Evolutionary conservation across 1,140 invertebrate species (phyloP), one percentile per base, ranked within the genome.

Genomic region (Portunus trituberculatus): DNA sequence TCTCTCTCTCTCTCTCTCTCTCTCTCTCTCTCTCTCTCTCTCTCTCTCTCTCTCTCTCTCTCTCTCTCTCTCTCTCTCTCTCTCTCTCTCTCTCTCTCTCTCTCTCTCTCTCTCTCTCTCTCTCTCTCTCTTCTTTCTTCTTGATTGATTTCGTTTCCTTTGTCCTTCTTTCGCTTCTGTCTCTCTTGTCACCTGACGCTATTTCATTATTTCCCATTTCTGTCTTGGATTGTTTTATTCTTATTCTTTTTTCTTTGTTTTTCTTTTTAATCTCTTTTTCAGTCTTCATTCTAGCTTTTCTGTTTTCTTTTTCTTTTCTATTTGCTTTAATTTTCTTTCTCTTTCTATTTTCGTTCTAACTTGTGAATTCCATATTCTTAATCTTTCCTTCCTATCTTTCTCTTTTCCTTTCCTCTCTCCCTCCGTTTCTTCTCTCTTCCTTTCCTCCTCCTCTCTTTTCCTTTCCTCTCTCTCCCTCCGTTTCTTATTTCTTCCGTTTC

Each of bases 1-100:
- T 90, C 45, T n/a, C 83, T 84, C n/a, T 84, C 83, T 28, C n/a
- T 84, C 83, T 28, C n/a, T 84, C 83, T 25, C 14, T 84, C 83
- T 28, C n/a, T 84, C 20, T 28, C 14, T 4, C 3, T 48, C 8
- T 48, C 39, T 20, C 14, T 90, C 88, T 48, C 20, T 45, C 82
- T 25, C 25, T 84, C 82, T 25, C 16, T 89, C 32, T 45, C 12
- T 89, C 32, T 45, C 39, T 84, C 82, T 25, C 25, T 84, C 82
- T 25, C 25, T 84, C 82, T 25, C 25, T 84, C 82, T 25, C 25
- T n/a, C 29, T 20, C 25, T 84, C 82, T 20, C 25, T 84, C 82
- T 20, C 25, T 84, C 82, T 14, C 14, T 52, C 48, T 14, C 14
- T 52, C 48, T 14, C 14, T 52, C 48, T 14, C 14, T 52, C 48